A percentile compares a stretch with the other conserved stretches of the same genome.
phyloP scores from a whole-genome alignment of 1,140 invertebrate genomes.

The Drosophila sp. region DNA sequence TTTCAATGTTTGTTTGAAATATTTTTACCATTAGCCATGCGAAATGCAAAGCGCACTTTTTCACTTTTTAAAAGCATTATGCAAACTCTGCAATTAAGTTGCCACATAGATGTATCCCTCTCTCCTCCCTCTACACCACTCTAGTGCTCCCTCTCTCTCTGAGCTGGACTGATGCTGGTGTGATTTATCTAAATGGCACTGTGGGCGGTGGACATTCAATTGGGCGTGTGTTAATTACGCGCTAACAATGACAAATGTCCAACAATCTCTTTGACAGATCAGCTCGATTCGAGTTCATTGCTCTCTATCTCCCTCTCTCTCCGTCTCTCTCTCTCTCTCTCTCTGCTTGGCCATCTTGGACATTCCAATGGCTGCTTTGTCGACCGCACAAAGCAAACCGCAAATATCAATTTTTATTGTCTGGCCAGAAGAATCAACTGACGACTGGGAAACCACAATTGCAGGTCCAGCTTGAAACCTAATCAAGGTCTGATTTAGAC shows the following conservation, averaged over 20 bases:
- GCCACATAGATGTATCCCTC: constrained; percentile 11
- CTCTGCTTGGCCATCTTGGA: constrained; percentile 3
- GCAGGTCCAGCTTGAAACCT: constrained; percentile 50
- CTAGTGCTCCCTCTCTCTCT: no score
- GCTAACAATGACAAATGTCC: constrained; percentile 78
- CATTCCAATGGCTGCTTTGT: constrained; percentile 20
- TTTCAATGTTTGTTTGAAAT: constrained; percentile 83
- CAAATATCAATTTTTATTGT: constrained; percentile 82
- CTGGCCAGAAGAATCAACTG: constrained; percentile 35
- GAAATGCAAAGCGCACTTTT: constrained; percentile 60
- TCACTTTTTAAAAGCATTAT: constrained; percentile 77
- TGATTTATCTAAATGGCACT: constrained; percentile 69
- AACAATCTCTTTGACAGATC: constrained; percentile 44
- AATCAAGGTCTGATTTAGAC: constrained; percentile 55
- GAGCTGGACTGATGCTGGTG: constrained; percentile 30
- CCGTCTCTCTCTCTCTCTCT: no score
- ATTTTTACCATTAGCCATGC: constrained; percentile 76
- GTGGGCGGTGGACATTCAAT: constrained; percentile 47
- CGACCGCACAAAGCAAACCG: constrained; percentile 42
- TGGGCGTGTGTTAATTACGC: constrained; percentile 76
- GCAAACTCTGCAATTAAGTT: constrained; percentile 81
- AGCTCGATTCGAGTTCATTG: constrained; percentile 50
- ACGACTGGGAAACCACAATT: constrained; percentile 38
- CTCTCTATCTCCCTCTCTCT: constrained; percentile 15
- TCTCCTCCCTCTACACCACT: constrained; percentile 1